These are phyloP conservation scores for Oryctolagus cuniculus DNA, from an alignment of 2,113 vertebrate species.

Conservation along the genomic window mOryCun1.1 NC_091432.1:153668001-153668500, in stretches of 20 bases:
- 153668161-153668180: background rate
- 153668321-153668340: no score
- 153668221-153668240: background rate
- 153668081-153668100: background rate
- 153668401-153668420: no score
- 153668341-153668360: no score
- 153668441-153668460: no score
- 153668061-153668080: background rate
- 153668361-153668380: no score
- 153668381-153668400: no score
- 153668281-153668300: background rate
- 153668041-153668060: background rate
- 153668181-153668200: background rate
- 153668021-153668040: background rate
- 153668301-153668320: background rate
- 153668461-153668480: no score
- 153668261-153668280: background rate
- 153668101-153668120: background rate
- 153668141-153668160: background rate
- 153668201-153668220: background rate
- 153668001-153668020: background rate
- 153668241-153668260: background rate
- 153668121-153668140: background rate
- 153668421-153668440: no score
- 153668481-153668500: no score